Conservation (phyloP, 2,113 vertebrate genomes). For the Apistogramma diplotaenia region DNA sequence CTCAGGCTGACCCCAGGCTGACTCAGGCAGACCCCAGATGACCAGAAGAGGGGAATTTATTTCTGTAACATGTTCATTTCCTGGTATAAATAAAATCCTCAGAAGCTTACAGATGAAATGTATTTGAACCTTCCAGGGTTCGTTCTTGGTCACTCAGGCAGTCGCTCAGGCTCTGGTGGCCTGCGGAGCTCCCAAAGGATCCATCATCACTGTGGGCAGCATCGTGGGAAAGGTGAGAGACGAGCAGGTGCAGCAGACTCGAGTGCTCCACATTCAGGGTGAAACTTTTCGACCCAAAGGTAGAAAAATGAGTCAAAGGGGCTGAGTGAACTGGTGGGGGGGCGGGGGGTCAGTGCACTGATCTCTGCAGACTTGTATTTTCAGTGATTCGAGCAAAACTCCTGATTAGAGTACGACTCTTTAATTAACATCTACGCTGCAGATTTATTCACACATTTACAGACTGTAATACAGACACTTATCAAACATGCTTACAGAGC, state of each 20-base stretch:
- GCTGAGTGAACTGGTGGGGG: too few species aligned
- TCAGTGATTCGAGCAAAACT: too few species aligned
- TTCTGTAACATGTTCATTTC: background rate
- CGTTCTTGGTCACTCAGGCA: conserved; percentile 84
- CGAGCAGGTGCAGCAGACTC: background rate
- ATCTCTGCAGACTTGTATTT: too few species aligned
- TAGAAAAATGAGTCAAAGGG: rapidly evolving
- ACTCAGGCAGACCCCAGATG: too few species aligned
- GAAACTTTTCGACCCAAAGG: background rate
- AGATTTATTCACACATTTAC: too few species aligned
- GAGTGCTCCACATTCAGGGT: background rate
- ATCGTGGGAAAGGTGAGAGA: conserved; percentile 84
- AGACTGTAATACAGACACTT: too few species aligned
- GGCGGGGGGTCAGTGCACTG: too few species aligned
- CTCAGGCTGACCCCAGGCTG: background rate
- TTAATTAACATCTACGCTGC: too few species aligned
- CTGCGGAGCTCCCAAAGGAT: conserved; percentile 77
- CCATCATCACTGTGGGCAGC: conserved; percentile 88
- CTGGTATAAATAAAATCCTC: background rate
- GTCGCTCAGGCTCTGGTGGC: conserved; percentile 82
- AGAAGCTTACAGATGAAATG: background rate
- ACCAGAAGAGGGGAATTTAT: rapidly evolving
- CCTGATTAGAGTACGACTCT: too few species aligned
- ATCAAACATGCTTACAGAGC: too few species aligned
- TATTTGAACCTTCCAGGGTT: conserved; percentile 71